These are phyloP conservation scores for Torymus aiolomorphi DNA, from an alignment of 2,888 invertebrate species.

Conservation along the genomic window DNA sequence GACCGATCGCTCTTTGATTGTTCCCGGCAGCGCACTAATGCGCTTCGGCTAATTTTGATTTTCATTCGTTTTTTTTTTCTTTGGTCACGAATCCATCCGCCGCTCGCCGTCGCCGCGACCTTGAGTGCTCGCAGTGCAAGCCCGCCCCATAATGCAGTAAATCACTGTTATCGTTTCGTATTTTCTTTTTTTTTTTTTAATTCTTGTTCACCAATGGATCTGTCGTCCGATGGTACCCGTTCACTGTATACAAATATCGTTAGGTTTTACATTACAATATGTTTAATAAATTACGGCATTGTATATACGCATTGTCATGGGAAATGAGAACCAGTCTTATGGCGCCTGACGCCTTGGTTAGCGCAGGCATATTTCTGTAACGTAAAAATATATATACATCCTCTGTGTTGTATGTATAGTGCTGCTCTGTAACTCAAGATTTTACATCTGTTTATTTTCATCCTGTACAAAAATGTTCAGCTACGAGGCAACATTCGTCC, in stretches of 20 bases:
- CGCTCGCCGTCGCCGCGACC: conserved; percentile 18
- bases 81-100: background rate
- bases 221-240: conserved; percentile 67
- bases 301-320: conserved; percentile 75
- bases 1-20: conserved; percentile 32
- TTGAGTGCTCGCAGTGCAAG: conserved; percentile 36
- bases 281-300: conserved; percentile 71
- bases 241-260: conserved; percentile 75
- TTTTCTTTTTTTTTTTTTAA: conserved; percentile 30
- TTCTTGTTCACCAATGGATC: conserved; percentile 60
- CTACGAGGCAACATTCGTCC: conserved; percentile 68
- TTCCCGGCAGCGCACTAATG: background rate
- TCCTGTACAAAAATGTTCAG: conserved; percentile 75
- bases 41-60: conserved; percentile 49
- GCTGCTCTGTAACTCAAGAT: conserved; percentile 77
- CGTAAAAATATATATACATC: conserved; percentile 76
- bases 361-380: conserved; percentile 75
- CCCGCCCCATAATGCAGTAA: conserved; percentile 47
- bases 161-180: conserved; percentile 41
- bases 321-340: conserved; percentile 77
- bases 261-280: conserved; percentile 73
- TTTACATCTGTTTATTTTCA: conserved; percentile 72
- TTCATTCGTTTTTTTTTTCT: conserved; percentile 8
- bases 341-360: conserved; percentile 68
- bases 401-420: conserved; percentile 76